A percentile compares a stretch with the other conserved stretches of the same genome.
Conservation (phyloP, 2,113 vertebrate species). For the Galemys pyrenaicus region DNA sequence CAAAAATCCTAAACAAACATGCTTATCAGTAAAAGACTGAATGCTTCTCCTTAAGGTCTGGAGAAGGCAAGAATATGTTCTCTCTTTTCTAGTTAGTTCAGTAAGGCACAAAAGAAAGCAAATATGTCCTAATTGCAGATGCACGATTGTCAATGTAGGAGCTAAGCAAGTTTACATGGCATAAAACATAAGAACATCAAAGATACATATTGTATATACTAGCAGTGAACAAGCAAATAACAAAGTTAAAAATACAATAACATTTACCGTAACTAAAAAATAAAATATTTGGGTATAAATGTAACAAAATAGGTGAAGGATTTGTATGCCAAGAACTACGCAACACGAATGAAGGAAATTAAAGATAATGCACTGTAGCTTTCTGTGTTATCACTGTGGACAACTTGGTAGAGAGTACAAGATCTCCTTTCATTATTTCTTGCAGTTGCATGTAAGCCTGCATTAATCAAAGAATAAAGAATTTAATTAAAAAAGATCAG, state of each 20-base stretch:
- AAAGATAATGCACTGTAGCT: not conserved
- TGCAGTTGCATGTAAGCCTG: not conserved
- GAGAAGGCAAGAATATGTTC: not conserved
- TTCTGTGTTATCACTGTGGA: not conserved
- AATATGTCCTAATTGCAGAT: not conserved
- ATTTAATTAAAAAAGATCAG: not conserved
- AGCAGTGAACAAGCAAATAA: not conserved
- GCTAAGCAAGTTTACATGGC: not conserved
- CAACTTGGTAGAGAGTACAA: not conserved
- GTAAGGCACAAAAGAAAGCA: not conserved
- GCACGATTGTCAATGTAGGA: not conserved
- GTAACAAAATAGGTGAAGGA: not conserved
- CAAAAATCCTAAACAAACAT: not conserved
- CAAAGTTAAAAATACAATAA: not conserved
- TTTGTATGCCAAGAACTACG: not conserved
- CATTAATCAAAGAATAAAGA: not conserved
- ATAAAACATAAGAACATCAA: not conserved
- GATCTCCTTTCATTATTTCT: not conserved
- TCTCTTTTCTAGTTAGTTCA: not conserved
- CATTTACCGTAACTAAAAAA: not conserved
- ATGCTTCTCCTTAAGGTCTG: not conserved
- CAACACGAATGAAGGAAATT: not conserved
- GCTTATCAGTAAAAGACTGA: not conserved
- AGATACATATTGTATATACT: not conserved
- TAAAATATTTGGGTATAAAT: conserved; percentile 1